Evolutionary conservation across 1,140 invertebrate species (phyloP).

Genomic region (Metaphire vulgaris): DNA sequence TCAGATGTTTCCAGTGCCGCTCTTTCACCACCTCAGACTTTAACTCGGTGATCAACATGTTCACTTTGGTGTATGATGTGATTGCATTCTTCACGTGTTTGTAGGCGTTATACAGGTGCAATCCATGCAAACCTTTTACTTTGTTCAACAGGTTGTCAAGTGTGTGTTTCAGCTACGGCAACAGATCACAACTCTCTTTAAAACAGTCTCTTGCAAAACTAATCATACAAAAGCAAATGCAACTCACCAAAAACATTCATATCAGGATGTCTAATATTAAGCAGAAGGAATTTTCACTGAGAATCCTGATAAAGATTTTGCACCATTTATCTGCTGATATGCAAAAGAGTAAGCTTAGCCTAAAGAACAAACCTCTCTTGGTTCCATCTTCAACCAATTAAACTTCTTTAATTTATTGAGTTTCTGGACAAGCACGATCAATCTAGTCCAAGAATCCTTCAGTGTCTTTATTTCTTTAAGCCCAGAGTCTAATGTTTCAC

Average conservation of each 20-base stretch:
- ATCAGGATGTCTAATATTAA: background rate
- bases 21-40: conserved; percentile 99
- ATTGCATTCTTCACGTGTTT: conserved; percentile 92
- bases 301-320: background rate
- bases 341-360: no score
- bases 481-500: conserved; percentile 75
- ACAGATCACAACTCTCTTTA: no score
- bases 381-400: conserved; percentile 95
- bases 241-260: background rate
- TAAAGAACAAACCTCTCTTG: conserved; percentile 65
- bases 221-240: no score
- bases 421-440: conserved; percentile 90
- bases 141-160: conserved; percentile 86
- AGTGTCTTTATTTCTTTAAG: conserved; percentile 82
- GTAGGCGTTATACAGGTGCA: conserved; percentile 94
- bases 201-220: no score
- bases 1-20: conserved; percentile 96
- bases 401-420: conserved; percentile 97
- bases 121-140: conserved; percentile 89
- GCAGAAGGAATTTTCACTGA: conserved; percentile 1
- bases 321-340: background rate
- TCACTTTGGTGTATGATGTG: conserved; percentile 92
- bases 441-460: conserved; percentile 80
- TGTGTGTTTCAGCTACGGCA: conserved; percentile 69
- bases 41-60: conserved; percentile 91